These are phyloP conservation scores for Zonitis immaculata DNA, from an alignment of 2,888 invertebrate genomes.

Conservation along the genomic window DNA sequence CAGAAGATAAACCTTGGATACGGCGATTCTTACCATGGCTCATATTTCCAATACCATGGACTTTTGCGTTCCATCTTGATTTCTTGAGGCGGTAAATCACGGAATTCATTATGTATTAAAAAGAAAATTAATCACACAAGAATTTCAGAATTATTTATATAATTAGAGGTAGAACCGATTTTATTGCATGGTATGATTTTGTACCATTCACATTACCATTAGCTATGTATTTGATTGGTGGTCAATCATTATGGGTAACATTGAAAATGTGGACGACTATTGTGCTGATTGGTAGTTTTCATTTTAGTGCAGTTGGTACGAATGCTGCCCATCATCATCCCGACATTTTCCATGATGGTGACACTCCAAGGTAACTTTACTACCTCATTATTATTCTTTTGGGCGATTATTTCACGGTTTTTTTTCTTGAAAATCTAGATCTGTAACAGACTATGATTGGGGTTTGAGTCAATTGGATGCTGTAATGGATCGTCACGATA, in stretches of 20 bases:
- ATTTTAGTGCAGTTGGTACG: constrained; percentile 61
- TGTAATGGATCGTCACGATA: constrained; percentile 65
- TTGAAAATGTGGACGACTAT: constrained; percentile 60
- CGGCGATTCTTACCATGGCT: constrained; percentile 53
- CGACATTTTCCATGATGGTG: constrained; percentile 75
- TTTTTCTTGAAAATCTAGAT: constrained; percentile 2
- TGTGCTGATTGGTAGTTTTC: constrained; percentile 55
- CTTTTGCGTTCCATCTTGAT: constrained; percentile 40
- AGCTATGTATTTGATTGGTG: constrained; percentile 46
- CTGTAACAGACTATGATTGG: constrained; percentile 58
- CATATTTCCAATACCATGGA: constrained; percentile 45
- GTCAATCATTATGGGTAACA: constrained; percentile 37
- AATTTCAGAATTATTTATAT: constrained; percentile 24
- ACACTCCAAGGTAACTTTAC: constrained; percentile 61
- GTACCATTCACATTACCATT: constrained; percentile 48
- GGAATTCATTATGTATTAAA: no score
- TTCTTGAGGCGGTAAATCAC: constrained; percentile 51
- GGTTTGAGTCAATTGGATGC: constrained; percentile 74
- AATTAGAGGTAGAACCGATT: constrained; percentile 12
- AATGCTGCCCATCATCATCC: constrained; percentile 80
- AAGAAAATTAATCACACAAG: no score
- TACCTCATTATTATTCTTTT: not conserved
- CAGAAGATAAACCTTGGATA: constrained; percentile 53
- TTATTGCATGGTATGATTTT: constrained; percentile 37
- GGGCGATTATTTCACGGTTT: not conserved